Conservation (phyloP, 2,888 invertebrate genomes). For the Monoplex corrugatus region DNA sequence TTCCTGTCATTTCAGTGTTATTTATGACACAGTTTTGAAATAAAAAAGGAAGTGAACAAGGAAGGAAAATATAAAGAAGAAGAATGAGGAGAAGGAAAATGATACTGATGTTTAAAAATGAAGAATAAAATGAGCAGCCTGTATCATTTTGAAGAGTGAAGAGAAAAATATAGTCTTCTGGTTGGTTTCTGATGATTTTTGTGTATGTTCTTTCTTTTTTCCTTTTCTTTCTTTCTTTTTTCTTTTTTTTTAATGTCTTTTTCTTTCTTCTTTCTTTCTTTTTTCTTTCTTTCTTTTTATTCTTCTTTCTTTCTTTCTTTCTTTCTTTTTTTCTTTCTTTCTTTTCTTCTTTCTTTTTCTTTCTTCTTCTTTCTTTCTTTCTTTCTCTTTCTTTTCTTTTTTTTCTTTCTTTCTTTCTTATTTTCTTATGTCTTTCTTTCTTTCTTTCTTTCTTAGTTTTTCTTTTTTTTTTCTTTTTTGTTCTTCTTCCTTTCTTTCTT, state of each 20-base stretch:
- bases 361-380: slow-evolving; percentile 18
- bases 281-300: not conserved
- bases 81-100: too few relatives aligned
- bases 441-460: not conserved
- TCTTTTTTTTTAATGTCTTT: not conserved
- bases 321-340: not conserved
- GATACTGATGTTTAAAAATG: too few relatives aligned
- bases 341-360: slow-evolving; percentile 15
- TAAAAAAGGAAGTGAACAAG: too few relatives aligned
- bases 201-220: not conserved
- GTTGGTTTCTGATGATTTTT: not conserved
- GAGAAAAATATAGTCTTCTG: too few relatives aligned
- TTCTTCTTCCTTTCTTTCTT: too few relatives aligned
- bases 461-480: too few relatives aligned
- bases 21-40: too few relatives aligned
- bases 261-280: not conserved
- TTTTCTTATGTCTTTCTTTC: not conserved
- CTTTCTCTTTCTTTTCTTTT: not conserved
- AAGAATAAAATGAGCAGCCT: too few relatives aligned
- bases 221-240: not conserved
- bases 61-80: too few relatives aligned
- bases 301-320: not conserved
- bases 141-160: too few relatives aligned
- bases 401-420: not conserved
- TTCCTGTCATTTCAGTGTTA: too few relatives aligned